Evolutionary conservation across 37 sponge, comb jelly and placozoan genomes (phyloP).

Genomic region (Chondrosia reniformis): DNA sequence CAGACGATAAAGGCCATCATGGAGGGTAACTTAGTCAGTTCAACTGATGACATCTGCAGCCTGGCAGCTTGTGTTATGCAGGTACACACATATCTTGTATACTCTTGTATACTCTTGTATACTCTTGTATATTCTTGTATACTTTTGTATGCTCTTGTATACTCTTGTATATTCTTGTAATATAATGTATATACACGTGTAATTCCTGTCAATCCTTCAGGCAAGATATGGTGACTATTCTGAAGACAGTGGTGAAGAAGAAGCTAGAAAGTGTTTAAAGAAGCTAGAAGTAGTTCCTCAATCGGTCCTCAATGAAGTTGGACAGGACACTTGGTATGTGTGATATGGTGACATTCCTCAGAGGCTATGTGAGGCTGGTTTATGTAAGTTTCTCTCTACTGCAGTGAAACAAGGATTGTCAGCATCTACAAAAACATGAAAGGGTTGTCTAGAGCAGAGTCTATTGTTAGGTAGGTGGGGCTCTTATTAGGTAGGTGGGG

Average conservation of each 20-base stretch:
- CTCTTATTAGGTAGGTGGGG: background rate
- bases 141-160: too few relatives aligned
- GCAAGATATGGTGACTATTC: constrained; percentile 7
- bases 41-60: constrained; percentile 48
- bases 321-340: too few relatives aligned
- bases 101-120: too few relatives aligned
- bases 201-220: background rate
- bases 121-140: too few relatives aligned
- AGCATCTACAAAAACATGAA: constrained; percentile 43
- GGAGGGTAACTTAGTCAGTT: constrained; percentile 21
- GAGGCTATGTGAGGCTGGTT: too few relatives aligned
- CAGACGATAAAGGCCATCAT: constrained; percentile 59
- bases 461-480: constrained; percentile 41
- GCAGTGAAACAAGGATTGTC: constrained; percentile 47
- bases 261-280: too few relatives aligned
- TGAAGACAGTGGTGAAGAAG: background rate
- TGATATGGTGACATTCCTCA: too few relatives aligned
- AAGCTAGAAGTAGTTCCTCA: too few relatives aligned
- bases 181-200: too few relatives aligned
- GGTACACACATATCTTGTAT: constrained; percentile 9
- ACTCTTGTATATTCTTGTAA: too few relatives aligned
- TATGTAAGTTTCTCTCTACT: too few relatives aligned
- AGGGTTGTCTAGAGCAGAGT: constrained; percentile 56
- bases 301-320: too few relatives aligned
- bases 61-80: constrained; percentile 69